A percentile compares a stretch with the other conserved stretches of the same genome.
phyloP scores from a whole-genome alignment of 2,888 invertebrate species.

The Oscheius myriophilus region DNA sequence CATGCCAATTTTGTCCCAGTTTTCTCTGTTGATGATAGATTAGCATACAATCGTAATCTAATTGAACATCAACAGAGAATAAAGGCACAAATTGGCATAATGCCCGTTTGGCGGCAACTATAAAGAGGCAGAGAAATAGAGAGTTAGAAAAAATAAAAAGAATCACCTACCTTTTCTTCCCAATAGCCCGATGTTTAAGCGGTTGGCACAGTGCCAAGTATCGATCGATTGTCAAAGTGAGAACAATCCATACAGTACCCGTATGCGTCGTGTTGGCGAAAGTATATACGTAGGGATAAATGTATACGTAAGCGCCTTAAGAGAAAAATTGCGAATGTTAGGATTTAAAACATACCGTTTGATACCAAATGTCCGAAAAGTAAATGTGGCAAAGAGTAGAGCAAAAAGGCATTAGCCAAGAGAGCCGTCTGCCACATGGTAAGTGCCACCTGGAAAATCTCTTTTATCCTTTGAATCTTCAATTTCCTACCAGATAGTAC shows the following conservation, averaged over 20 bases:
- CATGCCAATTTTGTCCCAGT: too few species aligned
- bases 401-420: constrained; percentile 66
- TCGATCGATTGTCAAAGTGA: constrained; percentile 67
- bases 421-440: constrained; percentile 69
- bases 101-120: too few species aligned
- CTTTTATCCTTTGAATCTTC: not conserved
- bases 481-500: constrained; percentile 68
- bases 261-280: constrained; percentile 69
- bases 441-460: constrained; percentile 59
- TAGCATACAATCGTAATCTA: too few species aligned
- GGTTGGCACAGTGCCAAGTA: constrained; percentile 68
- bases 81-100: too few species aligned
- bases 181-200: constrained; percentile 67
- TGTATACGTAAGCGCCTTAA: constrained; percentile 57
- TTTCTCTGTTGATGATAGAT: too few species aligned
- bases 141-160: not conserved
- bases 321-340: not conserved
- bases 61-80: too few species aligned
- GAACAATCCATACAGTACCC: constrained; percentile 68
- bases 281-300: constrained; percentile 67
- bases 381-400: constrained; percentile 67
- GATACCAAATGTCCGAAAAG: constrained; percentile 53
- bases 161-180: constrained; percentile 61
- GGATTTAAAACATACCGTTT: constrained; percentile 30
- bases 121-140: too few species aligned